Base-by-base conservation (phyloP, 2,888 invertebrate species). In the Andricus quercusramuli region DNA sequence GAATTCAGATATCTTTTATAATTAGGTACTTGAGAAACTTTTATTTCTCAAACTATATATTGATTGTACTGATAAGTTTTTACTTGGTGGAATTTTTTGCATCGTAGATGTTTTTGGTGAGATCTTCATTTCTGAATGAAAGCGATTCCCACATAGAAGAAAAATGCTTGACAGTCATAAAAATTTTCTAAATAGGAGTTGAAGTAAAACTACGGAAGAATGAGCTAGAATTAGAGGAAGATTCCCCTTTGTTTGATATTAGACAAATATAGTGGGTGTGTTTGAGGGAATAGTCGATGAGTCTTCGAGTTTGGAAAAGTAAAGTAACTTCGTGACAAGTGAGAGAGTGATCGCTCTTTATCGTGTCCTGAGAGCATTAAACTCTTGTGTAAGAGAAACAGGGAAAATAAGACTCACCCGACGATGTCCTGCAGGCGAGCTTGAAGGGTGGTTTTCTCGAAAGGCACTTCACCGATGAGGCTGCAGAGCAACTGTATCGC, bases 351-450 rank as follows among this genome's bases (percentile, higher is more conserved):
- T 74, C 32, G 74, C 74, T 74, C 74, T 74, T 56, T 74, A 74
- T 74, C 74, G 51, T 74, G 74, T 74, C 56, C n/a, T 56, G 32
- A 74, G 74, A 74, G 56, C 56, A 74, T 74, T 74, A 74, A 74
- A 74, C 56, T 51, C 74, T 74, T 74, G 29, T 74, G n/a, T 62
- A 25, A 22, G 56, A 56, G 56, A 47, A 47, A 32, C 51, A 74
- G 74, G 56, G 56, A 74, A 74, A 56, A 74, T 66, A 51, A 62
- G 66, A 93, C 94, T 93, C 90, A 95, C 95, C 94, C 94, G 66
- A 94, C 93, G 79, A 94, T 93, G 88, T 95, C 95, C 85, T 94
- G 94, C 56, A 94, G 90, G 67, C 94, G 92, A 81, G 90, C 88
- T 81, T 92, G 92, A 74, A 92, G 90, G 15, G 91, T 85, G 56